Conservation (phyloP, 2,888 invertebrate genomes). For the Ornithoptera alexandrae region DNA sequence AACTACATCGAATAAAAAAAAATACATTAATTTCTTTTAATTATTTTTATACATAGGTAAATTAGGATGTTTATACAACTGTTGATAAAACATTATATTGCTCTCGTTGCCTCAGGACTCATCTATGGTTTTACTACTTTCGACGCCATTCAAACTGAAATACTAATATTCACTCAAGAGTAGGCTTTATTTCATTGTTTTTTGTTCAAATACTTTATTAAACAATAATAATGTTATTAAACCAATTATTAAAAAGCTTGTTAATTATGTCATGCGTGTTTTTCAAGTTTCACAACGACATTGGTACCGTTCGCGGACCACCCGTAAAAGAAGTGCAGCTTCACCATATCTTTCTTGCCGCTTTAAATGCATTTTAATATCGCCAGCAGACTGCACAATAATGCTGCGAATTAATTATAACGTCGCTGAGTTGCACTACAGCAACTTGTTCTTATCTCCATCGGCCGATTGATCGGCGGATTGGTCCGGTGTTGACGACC, state of each 20-base stretch:
- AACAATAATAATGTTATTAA: slow-evolving; percentile 1
- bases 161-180: no score
- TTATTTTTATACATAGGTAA: no score
- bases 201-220: neutral
- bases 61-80: no score
- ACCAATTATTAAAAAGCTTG: neutral
- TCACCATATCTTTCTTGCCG: slow-evolving; percentile 37
- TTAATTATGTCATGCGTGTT: slow-evolving; percentile 7
- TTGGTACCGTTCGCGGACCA: slow-evolving; percentile 12
- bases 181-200: no score
- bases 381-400: slow-evolving; percentile 65
- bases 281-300: slow-evolving; percentile 6
- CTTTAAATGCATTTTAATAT: slow-evolving; percentile 61
- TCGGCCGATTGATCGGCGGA: slow-evolving; percentile 40
- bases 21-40: no score
- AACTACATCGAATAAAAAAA: no score
- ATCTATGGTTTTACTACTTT: no score
- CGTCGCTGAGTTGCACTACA: slow-evolving; percentile 54
- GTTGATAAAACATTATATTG: no score
- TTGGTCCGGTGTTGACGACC: slow-evolving; percentile 41
- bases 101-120: no score
- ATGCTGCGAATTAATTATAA: slow-evolving; percentile 66
- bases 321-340: slow-evolving; percentile 28
- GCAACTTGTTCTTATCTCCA: slow-evolving; percentile 46
- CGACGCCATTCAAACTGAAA: no score